Conservation (phyloP, 2,888 invertebrate genomes). For the Drosophila tanythrix region DNA sequence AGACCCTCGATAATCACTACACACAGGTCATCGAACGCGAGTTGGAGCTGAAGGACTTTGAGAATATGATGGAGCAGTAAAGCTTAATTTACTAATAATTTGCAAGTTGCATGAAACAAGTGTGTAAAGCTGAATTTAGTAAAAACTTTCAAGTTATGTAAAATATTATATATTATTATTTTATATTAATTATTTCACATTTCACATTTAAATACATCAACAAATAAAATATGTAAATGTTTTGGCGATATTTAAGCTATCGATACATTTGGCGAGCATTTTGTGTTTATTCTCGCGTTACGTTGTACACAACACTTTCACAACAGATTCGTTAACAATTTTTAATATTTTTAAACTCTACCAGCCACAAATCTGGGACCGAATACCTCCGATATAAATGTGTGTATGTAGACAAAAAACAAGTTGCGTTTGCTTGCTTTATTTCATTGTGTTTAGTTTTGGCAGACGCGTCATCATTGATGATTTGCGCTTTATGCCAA, state of each 20-base stretch:
- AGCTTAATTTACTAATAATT: not conserved
- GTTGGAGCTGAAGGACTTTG: constrained; percentile 86
- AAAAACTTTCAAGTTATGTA: no score
- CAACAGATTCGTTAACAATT: no score
- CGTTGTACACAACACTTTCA: no score
- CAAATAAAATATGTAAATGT: not conserved
- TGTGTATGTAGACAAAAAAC: no score
- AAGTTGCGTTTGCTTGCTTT: no score
- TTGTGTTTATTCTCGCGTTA: no score
- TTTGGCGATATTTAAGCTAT: constrained; percentile 11
- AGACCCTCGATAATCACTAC: constrained; percentile 91
- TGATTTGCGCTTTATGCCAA: constrained; percentile 5
- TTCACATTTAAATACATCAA: not conserved
- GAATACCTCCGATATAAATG: no score
- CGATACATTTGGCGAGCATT: no score
- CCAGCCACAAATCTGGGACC: no score
- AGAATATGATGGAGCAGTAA: constrained; percentile 78
- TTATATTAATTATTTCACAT: not conserved
- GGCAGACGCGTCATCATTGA: no score
- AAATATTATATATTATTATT: not conserved
- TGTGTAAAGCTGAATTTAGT: not conserved
- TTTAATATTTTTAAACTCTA: no score
- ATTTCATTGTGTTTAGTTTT: no score
- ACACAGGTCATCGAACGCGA: constrained; percentile 93
- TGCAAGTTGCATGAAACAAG: not conserved